A percentile compares a stretch with the other conserved stretches of the same genome.
Evolutionary conservation across 1,140 invertebrate species (phyloP).

Genomic region (Meloidogyne hapla): DNA sequence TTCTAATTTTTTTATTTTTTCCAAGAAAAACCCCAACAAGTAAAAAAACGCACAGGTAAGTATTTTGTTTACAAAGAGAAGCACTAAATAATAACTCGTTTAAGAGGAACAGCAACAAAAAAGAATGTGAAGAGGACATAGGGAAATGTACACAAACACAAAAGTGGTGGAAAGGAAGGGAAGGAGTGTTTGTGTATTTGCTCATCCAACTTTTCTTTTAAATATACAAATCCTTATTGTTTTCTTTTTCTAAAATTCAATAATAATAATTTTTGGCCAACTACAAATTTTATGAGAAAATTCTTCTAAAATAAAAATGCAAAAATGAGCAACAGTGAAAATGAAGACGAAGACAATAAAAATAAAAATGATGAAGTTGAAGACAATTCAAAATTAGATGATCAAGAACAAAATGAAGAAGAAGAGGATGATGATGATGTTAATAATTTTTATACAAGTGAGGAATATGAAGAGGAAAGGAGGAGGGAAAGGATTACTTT

Average conservation of each 20-base stretch:
- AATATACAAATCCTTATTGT: not conserved
- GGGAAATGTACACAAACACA: not conserved
- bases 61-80: not conserved
- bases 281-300: not conserved
- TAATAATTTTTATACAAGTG: conserved; percentile 1
- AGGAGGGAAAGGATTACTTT: conserved; percentile 8
- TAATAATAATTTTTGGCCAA: too few relatives aligned
- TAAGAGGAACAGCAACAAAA: not conserved
- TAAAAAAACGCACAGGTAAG: not conserved
- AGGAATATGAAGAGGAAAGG: conserved; percentile 23
- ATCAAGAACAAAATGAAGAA: not conserved
- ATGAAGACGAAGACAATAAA: not conserved
- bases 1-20: not conserved
- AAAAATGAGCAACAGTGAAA: not conserved
- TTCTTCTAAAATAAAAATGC: too few relatives aligned
- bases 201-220: too few relatives aligned
- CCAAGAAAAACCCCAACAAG: not conserved
- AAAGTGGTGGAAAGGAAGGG: not conserved
- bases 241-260: not conserved
- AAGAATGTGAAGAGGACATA: not conserved
- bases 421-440: not conserved
- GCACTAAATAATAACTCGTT: not conserved
- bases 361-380: not conserved
- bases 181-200: too few relatives aligned
- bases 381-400: not conserved